Evolutionary conservation across 2,888 invertebrate species (phyloP).

Genomic region (Yponomeuta evonymella): DNA sequence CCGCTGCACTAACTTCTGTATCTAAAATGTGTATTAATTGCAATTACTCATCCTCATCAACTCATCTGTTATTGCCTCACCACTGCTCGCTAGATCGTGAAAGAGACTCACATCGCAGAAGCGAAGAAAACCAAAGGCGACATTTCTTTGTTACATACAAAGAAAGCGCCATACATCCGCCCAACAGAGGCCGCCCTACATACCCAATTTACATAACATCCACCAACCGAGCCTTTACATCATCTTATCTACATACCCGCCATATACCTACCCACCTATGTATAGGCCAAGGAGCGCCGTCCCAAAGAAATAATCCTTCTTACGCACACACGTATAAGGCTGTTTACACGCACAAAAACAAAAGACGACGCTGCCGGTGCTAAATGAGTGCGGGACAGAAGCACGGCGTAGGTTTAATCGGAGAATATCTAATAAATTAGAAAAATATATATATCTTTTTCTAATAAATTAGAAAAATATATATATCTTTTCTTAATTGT

Average conservation of each 20-base stretch:
- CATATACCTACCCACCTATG: not conserved
- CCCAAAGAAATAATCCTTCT: conserved; percentile 17
- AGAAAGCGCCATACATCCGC: conserved; percentile 1
- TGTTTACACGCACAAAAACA: conserved; percentile 68
- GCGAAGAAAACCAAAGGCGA: not conserved
- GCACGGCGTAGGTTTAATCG: not conserved
- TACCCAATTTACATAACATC: conserved; percentile 1
- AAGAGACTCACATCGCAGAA: no score
- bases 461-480: no score
- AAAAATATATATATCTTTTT: no score
- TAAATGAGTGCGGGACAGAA: not conserved
- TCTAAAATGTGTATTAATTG: no score
- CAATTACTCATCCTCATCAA: no score
- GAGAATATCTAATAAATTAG: no score
- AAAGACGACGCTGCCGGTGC: conserved; percentile 39
- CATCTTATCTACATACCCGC: not conserved
- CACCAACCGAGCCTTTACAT: not conserved
- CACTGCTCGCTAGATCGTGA: no score
- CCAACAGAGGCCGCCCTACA: not conserved
- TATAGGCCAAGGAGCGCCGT: not conserved
- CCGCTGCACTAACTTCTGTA: no score
- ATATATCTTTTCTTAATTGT: no score
- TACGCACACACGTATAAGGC: conserved; percentile 24
- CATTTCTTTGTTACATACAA: not conserved
- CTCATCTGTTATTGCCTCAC: no score